Conservation (phyloP, 1,140 invertebrate species). For the Drosophila bocki region DNA sequence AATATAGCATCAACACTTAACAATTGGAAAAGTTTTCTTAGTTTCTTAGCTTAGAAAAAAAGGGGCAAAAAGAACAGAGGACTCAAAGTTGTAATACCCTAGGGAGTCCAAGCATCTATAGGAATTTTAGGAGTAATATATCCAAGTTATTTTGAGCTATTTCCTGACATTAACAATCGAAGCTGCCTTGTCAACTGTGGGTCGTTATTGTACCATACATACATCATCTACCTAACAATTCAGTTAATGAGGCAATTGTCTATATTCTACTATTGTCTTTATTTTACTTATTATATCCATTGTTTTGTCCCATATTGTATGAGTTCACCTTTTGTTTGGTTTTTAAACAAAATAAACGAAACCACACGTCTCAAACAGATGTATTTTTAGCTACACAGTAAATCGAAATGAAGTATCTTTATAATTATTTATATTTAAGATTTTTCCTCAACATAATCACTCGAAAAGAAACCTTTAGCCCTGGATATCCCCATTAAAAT, state of each 20-base stretch:
- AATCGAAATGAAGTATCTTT: not conserved
- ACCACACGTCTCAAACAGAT: not conserved
- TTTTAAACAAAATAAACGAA: not conserved
- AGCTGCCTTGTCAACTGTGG: not conserved
- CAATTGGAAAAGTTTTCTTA: slow-evolving; percentile 55
- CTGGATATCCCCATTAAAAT: slow-evolving; percentile 9
- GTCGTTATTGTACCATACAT: slow-evolving; percentile 1
- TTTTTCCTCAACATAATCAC: not conserved
- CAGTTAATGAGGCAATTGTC: slow-evolving; percentile 33
- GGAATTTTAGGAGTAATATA: not conserved
- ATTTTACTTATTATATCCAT: slow-evolving; percentile 24
- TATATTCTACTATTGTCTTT: slow-evolving; percentile 29
- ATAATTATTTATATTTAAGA: not conserved
- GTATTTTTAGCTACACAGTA: not conserved
- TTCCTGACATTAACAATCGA: not conserved
- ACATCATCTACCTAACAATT: slow-evolving; percentile 11
- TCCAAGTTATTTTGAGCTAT: not conserved
- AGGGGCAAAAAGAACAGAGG: too few relatives aligned
- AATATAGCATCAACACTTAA: slow-evolving; percentile 59
- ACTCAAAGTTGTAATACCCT: slow-evolving; percentile 12
- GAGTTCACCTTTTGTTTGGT: not conserved
- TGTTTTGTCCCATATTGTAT: slow-evolving; percentile 20
- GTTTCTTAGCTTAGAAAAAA: slow-evolving; percentile 2
- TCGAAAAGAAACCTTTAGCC: not conserved
- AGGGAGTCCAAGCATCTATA: not conserved